Evolutionary conservation across 2,888 invertebrate genomes (phyloP), one percentile per base, ranked within the genome.

Genomic region (Scrobipalpa costella): DNA sequence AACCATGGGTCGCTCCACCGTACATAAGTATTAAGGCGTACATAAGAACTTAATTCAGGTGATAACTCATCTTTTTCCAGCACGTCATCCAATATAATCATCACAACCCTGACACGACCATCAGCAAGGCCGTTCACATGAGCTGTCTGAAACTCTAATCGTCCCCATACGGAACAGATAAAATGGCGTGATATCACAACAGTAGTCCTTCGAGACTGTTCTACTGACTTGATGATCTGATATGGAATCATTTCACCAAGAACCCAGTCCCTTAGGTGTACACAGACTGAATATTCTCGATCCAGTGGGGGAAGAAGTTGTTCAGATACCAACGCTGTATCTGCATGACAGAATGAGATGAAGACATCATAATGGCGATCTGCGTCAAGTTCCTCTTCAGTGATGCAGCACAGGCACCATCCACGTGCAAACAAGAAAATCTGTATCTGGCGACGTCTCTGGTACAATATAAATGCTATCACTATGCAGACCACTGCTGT

Each of bases 1-100:
- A 97, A 97, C 93, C 94, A 94, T 0, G 94, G 94, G 73, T 96
- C 96, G 0, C 94, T 95, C 95, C 95, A 96, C 69, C 95, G 94
- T 0, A 97, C 90, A 70, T 96, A 97, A 0, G 96, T 97, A 73
- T 96, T 96, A 78, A 94, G 95, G 52, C 93, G 92, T 7, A 97
- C 84, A 75, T 96, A 96, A 0, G 73, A 69, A 0, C 93, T 92
- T 69, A 94, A 92, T 15, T 96, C 77, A 0, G 71, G 68, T 0
- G 75, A 70, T 0, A 73, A 44, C 0, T 68, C 86, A 0, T 70
- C 67, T 68, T 95, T 94, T 17, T 95, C 81, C 27, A 91, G 79
- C 0, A 93, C 91, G 17, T 79, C 79, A 44, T 96, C 95, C 0
- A 95, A 94, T 63, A 94, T 92, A 1, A 96, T 84, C 1, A 97